These are phyloP conservation scores for Malurus melanocephalus DNA, from an alignment of 2,113 vertebrate genomes.

Conservation along the genomic window DNA sequence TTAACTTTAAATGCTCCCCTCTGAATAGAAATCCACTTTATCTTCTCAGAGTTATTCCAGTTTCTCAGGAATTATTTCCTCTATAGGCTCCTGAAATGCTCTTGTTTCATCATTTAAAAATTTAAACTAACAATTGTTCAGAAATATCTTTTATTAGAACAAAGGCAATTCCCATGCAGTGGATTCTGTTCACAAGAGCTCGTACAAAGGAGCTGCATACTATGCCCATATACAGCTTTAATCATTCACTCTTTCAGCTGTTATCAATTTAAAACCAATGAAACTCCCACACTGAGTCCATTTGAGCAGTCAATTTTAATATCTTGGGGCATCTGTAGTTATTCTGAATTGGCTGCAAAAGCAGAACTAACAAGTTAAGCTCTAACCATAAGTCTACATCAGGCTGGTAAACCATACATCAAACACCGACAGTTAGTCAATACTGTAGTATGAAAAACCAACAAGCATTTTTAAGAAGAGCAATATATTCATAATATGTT, in stretches of 20 bases:
- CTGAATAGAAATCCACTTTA: slow-evolving; percentile 72
- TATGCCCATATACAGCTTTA: slow-evolving; percentile 80
- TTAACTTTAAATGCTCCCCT: slow-evolving; percentile 77
- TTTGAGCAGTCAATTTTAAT: slow-evolving; percentile 90
- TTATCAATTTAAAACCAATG: slow-evolving; percentile 90
- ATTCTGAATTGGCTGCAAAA: slow-evolving; percentile 85
- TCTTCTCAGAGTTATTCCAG: slow-evolving; percentile 74
- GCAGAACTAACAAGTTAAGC: slow-evolving; percentile 97
- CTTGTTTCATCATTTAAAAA: slow-evolving; percentile 75
- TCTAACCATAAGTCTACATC: slow-evolving; percentile 90
- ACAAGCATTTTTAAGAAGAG: slow-evolving; percentile 85
- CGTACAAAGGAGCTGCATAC: slow-evolving; percentile 75
- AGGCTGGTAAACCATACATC: slow-evolving; percentile 88
- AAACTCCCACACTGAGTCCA: slow-evolving; percentile 86
- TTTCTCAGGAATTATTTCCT: slow-evolving; percentile 75
- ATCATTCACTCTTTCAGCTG: slow-evolving; percentile 84
- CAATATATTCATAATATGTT: slow-evolving; percentile 84
- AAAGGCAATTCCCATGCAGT: slow-evolving; percentile 75
- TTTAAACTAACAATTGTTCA: slow-evolving; percentile 74
- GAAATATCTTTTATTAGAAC: slow-evolving; percentile 74
- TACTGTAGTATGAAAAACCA: slow-evolving; percentile 90
- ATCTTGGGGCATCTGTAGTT: slow-evolving; percentile 91
- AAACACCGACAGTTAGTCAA: slow-evolving; percentile 92
- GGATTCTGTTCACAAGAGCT: slow-evolving; percentile 70
- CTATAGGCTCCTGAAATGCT: slow-evolving; percentile 71